phyloP scores from a whole-genome alignment of 2,113 vertebrate species.

The Psilopsiagon aurifrons region DNA sequence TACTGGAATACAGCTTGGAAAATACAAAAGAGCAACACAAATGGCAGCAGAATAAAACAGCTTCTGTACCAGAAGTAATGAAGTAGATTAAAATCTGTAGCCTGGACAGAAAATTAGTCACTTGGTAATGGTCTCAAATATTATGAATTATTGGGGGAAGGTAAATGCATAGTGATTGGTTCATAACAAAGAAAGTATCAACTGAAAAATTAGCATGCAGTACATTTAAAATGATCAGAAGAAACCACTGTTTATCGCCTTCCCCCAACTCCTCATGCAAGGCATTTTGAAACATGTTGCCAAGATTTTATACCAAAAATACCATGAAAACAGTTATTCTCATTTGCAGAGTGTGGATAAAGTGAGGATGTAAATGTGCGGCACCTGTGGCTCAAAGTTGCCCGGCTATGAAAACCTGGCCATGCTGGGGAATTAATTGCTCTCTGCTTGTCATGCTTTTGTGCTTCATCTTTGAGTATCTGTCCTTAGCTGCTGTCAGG shows the following conservation, averaged over 20 bases:
- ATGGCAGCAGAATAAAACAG: background rate
- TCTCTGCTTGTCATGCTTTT: background rate
- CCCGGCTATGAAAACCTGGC: background rate
- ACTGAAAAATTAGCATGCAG: background rate
- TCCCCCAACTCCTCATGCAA: background rate
- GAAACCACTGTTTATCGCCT: background rate
- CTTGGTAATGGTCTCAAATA: background rate
- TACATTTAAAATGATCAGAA: background rate
- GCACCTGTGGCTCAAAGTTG: background rate
- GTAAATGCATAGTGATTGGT: background rate
- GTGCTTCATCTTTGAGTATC: background rate
- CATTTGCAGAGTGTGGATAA: background rate
- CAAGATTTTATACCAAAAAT: background rate
- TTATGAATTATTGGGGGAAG: background rate
- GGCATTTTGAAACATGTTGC: background rate
- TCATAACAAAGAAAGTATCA: background rate
- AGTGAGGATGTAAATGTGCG: background rate
- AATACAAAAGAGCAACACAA: background rate
- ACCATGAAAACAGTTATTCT: fast-evolving
- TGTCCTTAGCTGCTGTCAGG: background rate
- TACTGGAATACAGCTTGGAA: background rate
- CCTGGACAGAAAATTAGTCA: background rate
- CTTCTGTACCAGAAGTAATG: background rate
- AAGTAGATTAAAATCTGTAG: background rate
- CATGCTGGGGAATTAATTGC: fast-evolving